Conservation (phyloP, 64 coral and sea anemone genomes). For the Pachyseris speciosa region DNA sequence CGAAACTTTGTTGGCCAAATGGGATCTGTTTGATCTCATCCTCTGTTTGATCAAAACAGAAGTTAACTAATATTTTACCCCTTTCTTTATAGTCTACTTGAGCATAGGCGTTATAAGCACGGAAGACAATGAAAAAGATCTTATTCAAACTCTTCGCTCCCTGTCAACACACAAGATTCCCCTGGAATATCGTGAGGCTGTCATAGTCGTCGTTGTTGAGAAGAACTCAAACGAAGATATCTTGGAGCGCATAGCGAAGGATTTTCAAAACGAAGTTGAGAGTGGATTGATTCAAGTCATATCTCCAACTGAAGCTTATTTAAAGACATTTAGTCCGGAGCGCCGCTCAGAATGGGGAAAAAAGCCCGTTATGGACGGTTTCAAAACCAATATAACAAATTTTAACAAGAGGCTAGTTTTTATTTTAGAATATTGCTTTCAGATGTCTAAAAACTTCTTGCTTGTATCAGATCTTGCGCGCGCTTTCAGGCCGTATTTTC, state of each 20-base stretch:
- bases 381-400: background rate
- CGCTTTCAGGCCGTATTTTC: slow-evolving; percentile 1
- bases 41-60: background rate
- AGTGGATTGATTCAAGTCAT: slow-evolving; percentile 49
- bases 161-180: slow-evolving; percentile 16
- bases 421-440: slow-evolving; percentile 33
- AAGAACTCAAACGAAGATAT: background rate
- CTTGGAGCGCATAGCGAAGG: background rate
- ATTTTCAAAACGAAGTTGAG: slow-evolving; percentile 31
- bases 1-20: no score
- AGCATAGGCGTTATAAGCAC: slow-evolving; percentile 32
- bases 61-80: background rate
- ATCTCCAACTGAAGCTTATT: background rate
- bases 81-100: slow-evolving; percentile 23
- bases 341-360: background rate
- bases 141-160: slow-evolving; percentile 38
- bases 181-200: background rate
- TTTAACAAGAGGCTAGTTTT: slow-evolving; percentile 36
- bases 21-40: no score
- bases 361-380: background rate
- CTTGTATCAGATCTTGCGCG: slow-evolving; percentile 30
- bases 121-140: background rate
- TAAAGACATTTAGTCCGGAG: background rate
- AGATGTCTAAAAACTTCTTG: slow-evolving; percentile 20
- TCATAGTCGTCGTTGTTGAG: slow-evolving; percentile 21